A percentile compares a stretch with the other conserved stretches of the same genome.
These are phyloP conservation scores for Gambusia holbrooki DNA, from an alignment of 2,113 vertebrate genomes.

Conservation along the genomic window DNA sequence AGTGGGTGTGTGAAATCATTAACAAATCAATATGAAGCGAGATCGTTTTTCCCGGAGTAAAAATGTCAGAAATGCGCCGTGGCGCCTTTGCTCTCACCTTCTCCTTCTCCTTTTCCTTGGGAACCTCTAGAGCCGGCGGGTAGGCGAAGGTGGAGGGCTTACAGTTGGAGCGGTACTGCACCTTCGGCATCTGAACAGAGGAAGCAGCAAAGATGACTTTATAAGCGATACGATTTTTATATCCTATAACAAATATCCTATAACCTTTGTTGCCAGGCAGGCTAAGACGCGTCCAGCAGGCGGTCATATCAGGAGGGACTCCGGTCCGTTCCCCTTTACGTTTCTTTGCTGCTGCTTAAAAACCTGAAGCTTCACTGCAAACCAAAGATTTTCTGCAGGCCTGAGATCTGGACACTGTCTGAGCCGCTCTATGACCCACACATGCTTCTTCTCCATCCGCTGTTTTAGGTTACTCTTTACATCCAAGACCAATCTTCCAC, in stretches of 20 bases:
- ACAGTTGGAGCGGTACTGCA: slow-evolving; percentile 98
- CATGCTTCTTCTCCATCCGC: too few relatives aligned
- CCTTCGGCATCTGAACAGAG: slow-evolving; percentile 93
- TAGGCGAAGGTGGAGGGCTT: slow-evolving; percentile 99
- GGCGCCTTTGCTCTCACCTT: slow-evolving; percentile 83
- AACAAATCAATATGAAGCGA: slow-evolving; percentile 37
- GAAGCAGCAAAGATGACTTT: neutral
- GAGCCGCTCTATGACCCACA: neutral
- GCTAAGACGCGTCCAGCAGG: too few relatives aligned
- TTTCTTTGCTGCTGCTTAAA: too few relatives aligned
- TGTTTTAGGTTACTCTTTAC: too few relatives aligned
- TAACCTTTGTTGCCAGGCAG: too few relatives aligned
- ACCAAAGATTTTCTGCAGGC: neutral
- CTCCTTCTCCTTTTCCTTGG: slow-evolving; percentile 99
- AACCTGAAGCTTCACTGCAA: too few relatives aligned
- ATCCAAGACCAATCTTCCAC: too few relatives aligned
- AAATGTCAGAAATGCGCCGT: slow-evolving; percentile 18
- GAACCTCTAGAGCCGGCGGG: slow-evolving; percentile 95
- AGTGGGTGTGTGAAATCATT: slow-evolving; percentile 36
- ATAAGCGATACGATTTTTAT: neutral
- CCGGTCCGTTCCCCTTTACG: too few relatives aligned
- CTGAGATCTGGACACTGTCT: neutral
- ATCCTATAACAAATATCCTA: neutral
- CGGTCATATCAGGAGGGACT: too few relatives aligned
- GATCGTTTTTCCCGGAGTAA: slow-evolving; percentile 18